A percentile compares a stretch with the other conserved stretches of the same genome.
Conservation (phyloP, 2,797 vertebrate species). For the Acrocephalus scirpaceus region DNA sequence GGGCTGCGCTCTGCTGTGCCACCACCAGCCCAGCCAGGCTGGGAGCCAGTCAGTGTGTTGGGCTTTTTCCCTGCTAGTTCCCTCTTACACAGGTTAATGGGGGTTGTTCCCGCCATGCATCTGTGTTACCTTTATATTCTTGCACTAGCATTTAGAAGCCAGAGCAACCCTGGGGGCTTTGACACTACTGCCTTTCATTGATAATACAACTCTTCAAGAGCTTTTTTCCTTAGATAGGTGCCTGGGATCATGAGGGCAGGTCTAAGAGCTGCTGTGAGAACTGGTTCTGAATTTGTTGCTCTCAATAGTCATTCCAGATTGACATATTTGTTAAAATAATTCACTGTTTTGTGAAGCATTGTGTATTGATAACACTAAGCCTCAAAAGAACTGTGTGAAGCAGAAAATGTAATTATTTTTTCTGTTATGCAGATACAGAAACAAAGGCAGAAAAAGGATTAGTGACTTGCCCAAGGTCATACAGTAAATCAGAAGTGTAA, state of each 20-base stretch:
- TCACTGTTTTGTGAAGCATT: not conserved
- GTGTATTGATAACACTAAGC: not conserved
- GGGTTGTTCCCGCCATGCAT: not conserved
- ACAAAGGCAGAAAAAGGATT: not conserved
- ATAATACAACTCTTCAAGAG: not conserved
- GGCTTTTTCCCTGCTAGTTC: not conserved
- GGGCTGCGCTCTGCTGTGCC: not conserved
- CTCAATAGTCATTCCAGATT: not conserved
- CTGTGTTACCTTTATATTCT: slow-evolving; percentile 1
- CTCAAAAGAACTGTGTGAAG: not conserved
- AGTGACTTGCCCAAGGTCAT: not conserved
- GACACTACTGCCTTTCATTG: not conserved
- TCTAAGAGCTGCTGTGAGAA: not conserved
- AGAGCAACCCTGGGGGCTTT: not conserved
- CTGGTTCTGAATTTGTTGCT: not conserved
- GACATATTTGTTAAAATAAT: not conserved
- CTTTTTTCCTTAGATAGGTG: not conserved
- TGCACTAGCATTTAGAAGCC: not conserved
- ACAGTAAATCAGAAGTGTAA: not conserved
- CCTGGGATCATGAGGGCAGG: rapidly evolving
- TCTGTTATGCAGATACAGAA: slow-evolving; percentile 4
- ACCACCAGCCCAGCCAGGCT: not conserved
- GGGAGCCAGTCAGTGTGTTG: not conserved
- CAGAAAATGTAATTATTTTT: slow-evolving; percentile 35
- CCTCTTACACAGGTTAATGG: not conserved